Conservation (phyloP, 2,797 vertebrate genomes). For the Holocentrus rufus region DNA sequence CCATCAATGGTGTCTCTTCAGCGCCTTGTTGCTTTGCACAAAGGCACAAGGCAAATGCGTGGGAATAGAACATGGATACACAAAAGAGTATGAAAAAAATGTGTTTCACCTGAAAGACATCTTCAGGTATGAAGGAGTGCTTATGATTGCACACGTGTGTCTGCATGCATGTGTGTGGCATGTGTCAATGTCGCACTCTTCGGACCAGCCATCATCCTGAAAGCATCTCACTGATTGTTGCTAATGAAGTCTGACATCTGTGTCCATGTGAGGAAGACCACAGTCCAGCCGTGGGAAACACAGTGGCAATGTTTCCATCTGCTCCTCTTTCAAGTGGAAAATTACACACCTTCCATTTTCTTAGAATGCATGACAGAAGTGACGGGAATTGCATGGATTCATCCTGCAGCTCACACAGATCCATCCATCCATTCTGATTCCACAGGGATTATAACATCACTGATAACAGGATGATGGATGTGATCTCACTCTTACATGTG, state of each 20-base stretch:
- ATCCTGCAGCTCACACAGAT: slow-evolving; percentile 2
- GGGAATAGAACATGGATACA: too few relatives aligned
- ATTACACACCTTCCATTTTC: slow-evolving; percentile 38
- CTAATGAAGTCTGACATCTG: slow-evolving; percentile 25
- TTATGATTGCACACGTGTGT: neutral
- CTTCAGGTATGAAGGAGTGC: too few relatives aligned
- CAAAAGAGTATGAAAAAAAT: too few relatives aligned
- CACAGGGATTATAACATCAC: slow-evolving; percentile 61
- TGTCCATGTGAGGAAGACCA: neutral
- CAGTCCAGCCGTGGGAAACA: neutral
- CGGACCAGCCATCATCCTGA: neutral
- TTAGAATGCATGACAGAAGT: neutral
- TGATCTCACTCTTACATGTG: slow-evolving; percentile 47
- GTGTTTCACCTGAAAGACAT: too few relatives aligned
- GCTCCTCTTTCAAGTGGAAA: slow-evolving; percentile 56
- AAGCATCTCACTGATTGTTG: neutral
- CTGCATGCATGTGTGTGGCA: neutral
- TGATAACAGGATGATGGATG: slow-evolving; percentile 67
- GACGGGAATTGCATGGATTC: too few relatives aligned
- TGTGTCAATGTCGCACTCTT: neutral
- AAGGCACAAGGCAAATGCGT: too few relatives aligned
- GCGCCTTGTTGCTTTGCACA: too few relatives aligned
- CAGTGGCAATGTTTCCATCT: slow-evolving; percentile 43
- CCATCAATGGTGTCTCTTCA: too few relatives aligned
- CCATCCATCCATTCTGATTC: slow-evolving; percentile 65